Conservation (phyloP, 30 jellyfish, hydroid and myxozoan species). For the Sanderia malayensis region DNA sequence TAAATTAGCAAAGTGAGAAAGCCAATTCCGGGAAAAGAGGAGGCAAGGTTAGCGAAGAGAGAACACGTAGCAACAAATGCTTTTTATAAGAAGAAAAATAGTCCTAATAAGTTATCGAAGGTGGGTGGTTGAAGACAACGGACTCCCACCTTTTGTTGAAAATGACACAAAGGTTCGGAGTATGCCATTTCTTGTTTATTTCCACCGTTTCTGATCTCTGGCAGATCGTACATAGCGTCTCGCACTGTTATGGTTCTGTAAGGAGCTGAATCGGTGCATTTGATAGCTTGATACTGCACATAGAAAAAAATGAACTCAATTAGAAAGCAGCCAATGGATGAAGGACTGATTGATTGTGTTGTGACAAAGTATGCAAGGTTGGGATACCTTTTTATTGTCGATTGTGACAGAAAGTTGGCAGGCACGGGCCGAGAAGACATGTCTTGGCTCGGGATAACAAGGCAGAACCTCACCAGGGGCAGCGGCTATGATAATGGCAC, state of each 20-base stretch:
- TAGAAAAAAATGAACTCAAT: too few species aligned
- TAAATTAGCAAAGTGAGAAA: not conserved
- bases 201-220: slow-evolving; percentile 80
- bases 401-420: slow-evolving; percentile 73
- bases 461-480: slow-evolving; percentile 96
- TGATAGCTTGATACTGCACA: slow-evolving; percentile 80
- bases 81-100: too few species aligned
- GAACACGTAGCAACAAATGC: too few species aligned
- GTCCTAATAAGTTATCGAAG: too few species aligned
- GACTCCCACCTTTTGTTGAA: slow-evolving; percentile 47
- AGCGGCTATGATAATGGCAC: slow-evolving; percentile 89
- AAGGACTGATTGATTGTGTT: too few species aligned
- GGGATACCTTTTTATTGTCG: slow-evolving; percentile 73
- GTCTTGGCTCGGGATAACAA: slow-evolving; percentile 73
- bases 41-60: too few species aligned
- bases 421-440: slow-evolving; percentile 76
- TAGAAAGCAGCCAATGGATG: too few species aligned
- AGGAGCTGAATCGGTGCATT: slow-evolving; percentile 78
- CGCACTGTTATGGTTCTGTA: slow-evolving; percentile 85
- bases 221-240: slow-evolving; percentile 91
- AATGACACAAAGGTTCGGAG: slow-evolving; percentile 77
- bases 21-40: too few species aligned
- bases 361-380: too few species aligned
- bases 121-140: too few species aligned
- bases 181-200: slow-evolving; percentile 71